Evolutionary conservation across 1,140 invertebrate genomes (phyloP), one percentile per base, ranked within the genome.

Genomic region (Eriocheir sinensis): DNA sequence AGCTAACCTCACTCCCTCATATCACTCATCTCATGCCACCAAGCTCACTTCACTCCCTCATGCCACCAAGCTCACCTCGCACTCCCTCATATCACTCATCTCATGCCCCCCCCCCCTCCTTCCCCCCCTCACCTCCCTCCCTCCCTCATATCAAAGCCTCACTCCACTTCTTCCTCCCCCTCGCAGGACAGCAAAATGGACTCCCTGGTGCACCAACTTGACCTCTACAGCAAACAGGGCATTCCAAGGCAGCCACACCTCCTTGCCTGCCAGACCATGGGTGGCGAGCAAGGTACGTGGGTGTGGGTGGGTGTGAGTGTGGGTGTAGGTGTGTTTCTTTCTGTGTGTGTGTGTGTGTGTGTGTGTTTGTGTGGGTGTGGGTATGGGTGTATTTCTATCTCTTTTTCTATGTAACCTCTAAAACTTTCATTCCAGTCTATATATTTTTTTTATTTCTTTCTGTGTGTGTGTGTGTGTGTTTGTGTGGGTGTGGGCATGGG

Each of bases 191-290:
- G 97, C 12, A 98, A 97, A 96, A 97, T 98, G 97, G 98, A 98
- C 95, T 96, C 97, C 3, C 96, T 98, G 38, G 97, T 97, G 60
- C 98, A 98, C 95, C 97, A 98, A 93, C 96, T 98, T 85, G 95
- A 95, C 80, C 60, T 90, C 92, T 98, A 98, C 96, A 97, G 97
- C 38, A 98, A 97, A 96, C 97, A 97, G 96, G 98, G 98, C 36
- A 98, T 98, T 89, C 98, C 98, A 2, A 97, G 96, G 91, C 96
- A 97, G 21, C 96, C 96, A 36, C 79, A 91, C 94, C 93, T 92
- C 38, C 93, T 94, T n/a, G 89, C 93, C 40, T 91, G 81, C 36
- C 92, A 93, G 86, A 89, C 92, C 0, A 60, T 44, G 30, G 44
- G 85, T 12, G 44, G 53, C n/a, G 88, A 94, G 1, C 38, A 94